A percentile compares a stretch with the other conserved stretches of the same genome.
Evolutionary conservation across 2,888 invertebrate genomes (phyloP).

Genomic region (Choristoneura rosaceana): DNA sequence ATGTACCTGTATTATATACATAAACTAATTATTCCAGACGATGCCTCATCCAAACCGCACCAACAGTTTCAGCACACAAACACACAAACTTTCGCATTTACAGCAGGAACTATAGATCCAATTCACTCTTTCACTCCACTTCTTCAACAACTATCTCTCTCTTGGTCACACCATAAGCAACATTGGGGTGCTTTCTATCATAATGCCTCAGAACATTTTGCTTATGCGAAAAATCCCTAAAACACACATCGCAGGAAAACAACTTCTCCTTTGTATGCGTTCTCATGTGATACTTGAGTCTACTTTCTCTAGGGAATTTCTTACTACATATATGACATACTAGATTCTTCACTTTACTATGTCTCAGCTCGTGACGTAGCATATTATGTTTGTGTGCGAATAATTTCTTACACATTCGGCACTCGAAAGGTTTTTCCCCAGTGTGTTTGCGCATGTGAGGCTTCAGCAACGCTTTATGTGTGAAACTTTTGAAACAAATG

Average conservation of each 20-base stretch:
- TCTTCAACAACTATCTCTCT: conserved; percentile 67
- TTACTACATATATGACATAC: conserved; percentile 68
- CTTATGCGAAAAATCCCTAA: conserved; percentile 67
- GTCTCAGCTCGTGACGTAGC: conserved; percentile 62
- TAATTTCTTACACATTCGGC: conserved; percentile 59
- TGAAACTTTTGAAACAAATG: conserved; percentile 55
- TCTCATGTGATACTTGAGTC: conserved; percentile 70
- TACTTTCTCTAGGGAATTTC: conserved; percentile 66
- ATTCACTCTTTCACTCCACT: conserved; percentile 57
- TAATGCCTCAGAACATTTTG: conserved; percentile 71
- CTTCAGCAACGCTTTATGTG: conserved; percentile 55
- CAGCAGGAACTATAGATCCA: no score
- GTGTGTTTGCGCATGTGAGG: conserved; percentile 65
- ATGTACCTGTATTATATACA: no score
- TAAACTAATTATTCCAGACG: no score
- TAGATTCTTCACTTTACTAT: conserved; percentile 61
- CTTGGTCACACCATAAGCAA: conserved; percentile 55
- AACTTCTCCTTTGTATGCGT: conserved; percentile 65
- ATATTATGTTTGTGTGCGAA: conserved; percentile 72
- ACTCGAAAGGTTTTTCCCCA: conserved; percentile 59
- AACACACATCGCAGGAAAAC: conserved; percentile 64
- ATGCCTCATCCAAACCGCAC: no score
- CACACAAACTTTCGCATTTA: no score
- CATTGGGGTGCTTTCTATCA: conserved; percentile 65
- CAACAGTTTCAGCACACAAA: no score